phyloP scores from a whole-genome alignment of 2,113 vertebrate genomes.

The Crotophaga sulcirostris region DNA sequence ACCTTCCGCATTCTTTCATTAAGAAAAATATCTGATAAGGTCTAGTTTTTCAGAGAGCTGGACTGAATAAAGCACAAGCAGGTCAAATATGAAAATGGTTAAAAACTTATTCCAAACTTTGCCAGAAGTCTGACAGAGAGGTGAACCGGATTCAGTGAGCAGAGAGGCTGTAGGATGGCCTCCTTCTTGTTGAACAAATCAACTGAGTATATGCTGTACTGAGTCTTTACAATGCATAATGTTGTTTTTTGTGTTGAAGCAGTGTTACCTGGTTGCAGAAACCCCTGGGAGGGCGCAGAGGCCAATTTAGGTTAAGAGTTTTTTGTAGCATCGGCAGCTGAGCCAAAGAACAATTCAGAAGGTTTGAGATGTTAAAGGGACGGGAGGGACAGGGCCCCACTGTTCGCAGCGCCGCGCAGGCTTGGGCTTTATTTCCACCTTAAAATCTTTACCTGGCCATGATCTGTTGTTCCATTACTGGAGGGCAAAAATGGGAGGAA shows the following conservation, averaged over 20 bases:
- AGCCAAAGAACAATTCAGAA: slow-evolving; percentile 35
- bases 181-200: neutral
- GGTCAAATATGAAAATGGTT: neutral
- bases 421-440: slow-evolving; percentile 92
- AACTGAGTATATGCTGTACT: neutral
- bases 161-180: neutral
- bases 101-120: slow-evolving; percentile 2
- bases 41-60: neutral
- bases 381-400: slow-evolving; percentile 41
- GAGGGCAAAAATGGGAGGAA: slow-evolving; percentile 94
- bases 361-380: slow-evolving; percentile 55
- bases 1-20: neutral
- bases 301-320: slow-evolving; percentile 18
- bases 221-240: neutral
- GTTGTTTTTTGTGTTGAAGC: slow-evolving; percentile 22
- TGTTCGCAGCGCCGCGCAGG: slow-evolving; percentile 72
- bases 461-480: slow-evolving; percentile 98
- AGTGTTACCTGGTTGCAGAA: slow-evolving; percentile 27
- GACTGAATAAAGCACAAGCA: neutral
- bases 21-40: slow-evolving; percentile 18
- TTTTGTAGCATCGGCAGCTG: neutral
- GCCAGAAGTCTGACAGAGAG: neutral
- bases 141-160: neutral
- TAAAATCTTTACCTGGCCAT: slow-evolving; percentile 98
- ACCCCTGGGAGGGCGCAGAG: neutral